Evolutionary conservation across 2,888 invertebrate species (phyloP).

Genomic region (Poecilobothrus nobilitatus): DNA sequence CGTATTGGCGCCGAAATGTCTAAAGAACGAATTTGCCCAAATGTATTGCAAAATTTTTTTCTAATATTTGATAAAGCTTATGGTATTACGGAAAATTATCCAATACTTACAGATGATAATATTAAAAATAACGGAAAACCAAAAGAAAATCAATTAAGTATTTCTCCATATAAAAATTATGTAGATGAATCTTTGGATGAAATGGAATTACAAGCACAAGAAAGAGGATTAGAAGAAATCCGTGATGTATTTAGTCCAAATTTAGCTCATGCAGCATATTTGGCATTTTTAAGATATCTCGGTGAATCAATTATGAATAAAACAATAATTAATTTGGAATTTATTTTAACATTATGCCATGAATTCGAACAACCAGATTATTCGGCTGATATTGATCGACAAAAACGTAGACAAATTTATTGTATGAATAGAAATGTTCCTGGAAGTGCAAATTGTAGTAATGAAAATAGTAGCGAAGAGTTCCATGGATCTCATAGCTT

Average conservation of each 20-base stretch:
- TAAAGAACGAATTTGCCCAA: slow-evolving; percentile 61
- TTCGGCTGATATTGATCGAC: slow-evolving; percentile 17
- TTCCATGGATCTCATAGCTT: slow-evolving; percentile 55
- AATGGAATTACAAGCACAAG: slow-evolving; percentile 22
- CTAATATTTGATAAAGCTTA: slow-evolving; percentile 66
- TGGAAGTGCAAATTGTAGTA: slow-evolving; percentile 11
- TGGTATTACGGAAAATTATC: slow-evolving; percentile 35
- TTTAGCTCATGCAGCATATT: slow-evolving; percentile 75
- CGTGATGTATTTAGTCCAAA: slow-evolving; percentile 73
- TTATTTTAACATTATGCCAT: slow-evolving; percentile 67
- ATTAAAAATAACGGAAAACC: slow-evolving; percentile 25
- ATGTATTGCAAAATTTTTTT: slow-evolving; percentile 66
- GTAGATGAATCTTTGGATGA: slow-evolving; percentile 22
- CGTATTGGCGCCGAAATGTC: slow-evolving; percentile 72
- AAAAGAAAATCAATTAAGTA: slow-evolving; percentile 22
- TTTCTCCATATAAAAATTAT: slow-evolving; percentile 13
- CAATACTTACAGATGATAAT: neutral
- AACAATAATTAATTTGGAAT: slow-evolving; percentile 65
- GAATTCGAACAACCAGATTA: slow-evolving; percentile 55
- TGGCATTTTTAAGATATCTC: slow-evolving; percentile 63
- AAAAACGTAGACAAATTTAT: slow-evolving; percentile 20
- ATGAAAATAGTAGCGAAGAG: slow-evolving; percentile 19
- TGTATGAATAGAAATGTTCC: slow-evolving; percentile 18
- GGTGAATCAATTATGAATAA: slow-evolving; percentile 63
- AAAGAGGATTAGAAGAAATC: slow-evolving; percentile 64